Percentiles rank a stretch among this genome's conserved stretches.
Evolutionary conservation across 2,797 vertebrate species (phyloP).

Genomic region (Loris lydekkerianus): DNA sequence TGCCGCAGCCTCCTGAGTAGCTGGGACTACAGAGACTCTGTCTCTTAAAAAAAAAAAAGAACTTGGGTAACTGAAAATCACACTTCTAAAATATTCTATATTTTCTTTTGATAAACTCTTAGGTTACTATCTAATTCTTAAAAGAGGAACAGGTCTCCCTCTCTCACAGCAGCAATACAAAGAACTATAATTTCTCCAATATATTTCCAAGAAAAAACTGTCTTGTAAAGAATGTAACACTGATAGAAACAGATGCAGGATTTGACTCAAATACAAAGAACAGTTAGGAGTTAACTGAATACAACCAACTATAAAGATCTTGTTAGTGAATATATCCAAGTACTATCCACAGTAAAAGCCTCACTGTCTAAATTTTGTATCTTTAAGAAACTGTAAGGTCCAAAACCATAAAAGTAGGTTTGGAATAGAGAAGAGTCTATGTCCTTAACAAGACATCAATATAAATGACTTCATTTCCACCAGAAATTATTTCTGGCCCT

Average conservation of each 20-base stretch:
- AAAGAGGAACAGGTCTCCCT: background rate
- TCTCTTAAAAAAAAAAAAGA: background rate
- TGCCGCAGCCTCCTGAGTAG: no score
- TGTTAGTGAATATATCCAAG: conserved; percentile 4
- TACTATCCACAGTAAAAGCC: conserved; percentile 53
- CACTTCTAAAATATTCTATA: conserved; percentile 40
- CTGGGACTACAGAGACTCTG: no score
- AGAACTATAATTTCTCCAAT: conserved; percentile 20
- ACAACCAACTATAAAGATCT: background rate
- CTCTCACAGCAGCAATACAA: background rate
- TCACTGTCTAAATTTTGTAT: conserved; percentile 19
- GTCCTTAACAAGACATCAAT: conserved; percentile 13
- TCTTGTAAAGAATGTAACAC: conserved; percentile 17
- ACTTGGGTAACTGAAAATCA: conserved; percentile 34
- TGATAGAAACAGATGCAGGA: background rate
- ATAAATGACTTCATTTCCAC: conserved; percentile 43
- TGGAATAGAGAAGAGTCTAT: background rate
- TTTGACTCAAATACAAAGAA: conserved; percentile 52
- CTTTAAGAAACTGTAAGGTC: conserved; percentile 33
- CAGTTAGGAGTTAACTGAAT: conserved; percentile 14
- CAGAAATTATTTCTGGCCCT: background rate
- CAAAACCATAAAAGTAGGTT: conserved; percentile 25
- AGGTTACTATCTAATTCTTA: conserved; percentile 44
- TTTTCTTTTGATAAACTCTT: conserved; percentile 38
- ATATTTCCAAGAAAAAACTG: background rate